These are phyloP conservation scores for Epinephelus cyanopodus DNA, from an alignment of 2,113 vertebrate species.

Conservation along the genomic window DNA sequence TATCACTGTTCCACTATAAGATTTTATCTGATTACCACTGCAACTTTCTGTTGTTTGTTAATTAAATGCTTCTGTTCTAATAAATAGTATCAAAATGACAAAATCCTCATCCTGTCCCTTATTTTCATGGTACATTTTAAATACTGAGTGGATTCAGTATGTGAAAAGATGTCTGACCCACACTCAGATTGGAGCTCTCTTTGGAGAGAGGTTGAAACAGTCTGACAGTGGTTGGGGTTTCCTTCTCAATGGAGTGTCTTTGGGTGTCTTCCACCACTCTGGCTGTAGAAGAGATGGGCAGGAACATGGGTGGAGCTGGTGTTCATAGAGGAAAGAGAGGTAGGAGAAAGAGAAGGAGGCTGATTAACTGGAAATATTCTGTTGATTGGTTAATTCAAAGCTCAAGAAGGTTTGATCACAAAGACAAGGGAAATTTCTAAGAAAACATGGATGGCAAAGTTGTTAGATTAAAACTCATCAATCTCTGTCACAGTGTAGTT, in stretches of 20 bases:
- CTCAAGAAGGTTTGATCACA: neutral
- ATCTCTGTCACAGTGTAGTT: constrained; percentile 10
- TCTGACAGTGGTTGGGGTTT: constrained; percentile 94
- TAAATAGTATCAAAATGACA: neutral
- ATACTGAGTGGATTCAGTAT: no score
- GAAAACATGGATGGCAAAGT: neutral
- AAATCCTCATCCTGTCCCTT: neutral
- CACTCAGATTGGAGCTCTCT: constrained; percentile 92
- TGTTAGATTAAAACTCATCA: constrained; percentile 29
- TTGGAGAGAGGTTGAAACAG: constrained; percentile 92
- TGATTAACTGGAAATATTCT: neutral
- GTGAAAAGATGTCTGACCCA: constrained; percentile 79
- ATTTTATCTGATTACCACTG: neutral
- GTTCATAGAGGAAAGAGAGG: neutral
- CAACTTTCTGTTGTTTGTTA: neutral
- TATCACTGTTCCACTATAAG: neutral
- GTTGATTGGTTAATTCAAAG: neutral
- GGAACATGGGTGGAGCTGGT: constrained; percentile 93
- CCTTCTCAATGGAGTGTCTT: constrained; percentile 98
- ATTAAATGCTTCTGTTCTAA: neutral
- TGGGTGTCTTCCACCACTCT: constrained; percentile 89
- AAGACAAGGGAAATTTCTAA: neutral
- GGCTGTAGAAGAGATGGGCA: constrained; percentile 99
- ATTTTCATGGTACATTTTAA: neutral
- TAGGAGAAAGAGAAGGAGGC: neutral